phyloP scores from a whole-genome alignment of 2,888 invertebrate species.

The Strigamia crassipes region DNA sequence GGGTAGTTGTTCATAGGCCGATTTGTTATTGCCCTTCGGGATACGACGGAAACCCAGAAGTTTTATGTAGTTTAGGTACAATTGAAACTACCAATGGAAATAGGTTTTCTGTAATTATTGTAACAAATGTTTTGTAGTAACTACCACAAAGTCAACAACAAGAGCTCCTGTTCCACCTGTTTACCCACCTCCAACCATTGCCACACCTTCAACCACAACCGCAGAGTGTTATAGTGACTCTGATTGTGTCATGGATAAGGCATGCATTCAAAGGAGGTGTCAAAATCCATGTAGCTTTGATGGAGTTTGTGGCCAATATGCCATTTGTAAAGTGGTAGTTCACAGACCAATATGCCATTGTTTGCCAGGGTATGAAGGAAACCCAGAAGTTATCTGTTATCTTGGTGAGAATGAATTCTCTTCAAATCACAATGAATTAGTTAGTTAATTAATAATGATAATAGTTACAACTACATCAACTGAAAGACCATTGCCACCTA shows the following conservation, averaged over 20 bases:
- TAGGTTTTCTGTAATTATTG: not conserved
- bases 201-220: slow-evolving; percentile 52
- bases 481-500: not conserved
- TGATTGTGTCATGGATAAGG: slow-evolving; percentile 71
- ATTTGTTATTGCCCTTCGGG: slow-evolving; percentile 79
- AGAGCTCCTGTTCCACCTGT: slow-evolving; percentile 44
- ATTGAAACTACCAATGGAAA: not conserved
- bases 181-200: slow-evolving; percentile 19
- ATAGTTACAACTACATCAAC: slow-evolving; percentile 13
- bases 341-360: slow-evolving; percentile 82
- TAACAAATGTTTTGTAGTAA: not conserved
- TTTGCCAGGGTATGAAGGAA: slow-evolving; percentile 75
- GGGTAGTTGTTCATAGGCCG: slow-evolving; percentile 76
- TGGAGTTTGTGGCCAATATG: slow-evolving; percentile 75
- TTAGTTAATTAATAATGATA: not conserved
- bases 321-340: slow-evolving; percentile 77
- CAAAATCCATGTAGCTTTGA: slow-evolving; percentile 51
- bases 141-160: slow-evolving; percentile 22
- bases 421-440: not conserved
- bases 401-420: slow-evolving; percentile 20
- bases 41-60: slow-evolving; percentile 78
- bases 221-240: slow-evolving; percentile 51
- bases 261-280: slow-evolving; percentile 75
- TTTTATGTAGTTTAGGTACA: slow-evolving; percentile 50
- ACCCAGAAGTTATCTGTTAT: slow-evolving; percentile 65